phyloP scores from a whole-genome alignment of 2,113 vertebrate species.

The Orthonyx spaldingii region DNA sequence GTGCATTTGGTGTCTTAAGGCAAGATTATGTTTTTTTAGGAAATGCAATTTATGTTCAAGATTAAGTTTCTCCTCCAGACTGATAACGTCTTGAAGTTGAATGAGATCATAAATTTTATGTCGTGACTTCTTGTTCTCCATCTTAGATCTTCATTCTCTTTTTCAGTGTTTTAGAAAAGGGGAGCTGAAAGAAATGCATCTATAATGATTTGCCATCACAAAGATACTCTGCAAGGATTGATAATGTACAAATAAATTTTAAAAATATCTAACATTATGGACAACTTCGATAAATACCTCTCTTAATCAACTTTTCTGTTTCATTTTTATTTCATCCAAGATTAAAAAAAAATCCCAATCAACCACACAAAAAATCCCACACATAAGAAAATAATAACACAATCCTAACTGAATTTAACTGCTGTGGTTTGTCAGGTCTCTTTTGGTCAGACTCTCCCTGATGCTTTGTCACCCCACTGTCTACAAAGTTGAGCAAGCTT shows the following conservation, averaged over 20 bases:
- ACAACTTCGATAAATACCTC: background rate
- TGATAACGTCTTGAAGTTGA: conserved; percentile 76
- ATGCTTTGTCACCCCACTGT: background rate
- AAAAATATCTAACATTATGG: background rate
- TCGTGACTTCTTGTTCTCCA: conserved; percentile 53
- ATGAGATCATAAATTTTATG: conserved; percentile 73
- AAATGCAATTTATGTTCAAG: conserved; percentile 82
- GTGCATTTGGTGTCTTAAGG: conserved; percentile 79
- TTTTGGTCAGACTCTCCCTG: background rate
- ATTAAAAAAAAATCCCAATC: background rate
- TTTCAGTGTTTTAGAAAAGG: conserved; percentile 2
- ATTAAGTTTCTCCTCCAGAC: conserved; percentile 75
- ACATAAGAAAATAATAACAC: background rate
- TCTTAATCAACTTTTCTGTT: background rate
- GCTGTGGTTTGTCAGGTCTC: background rate
- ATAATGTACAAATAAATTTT: background rate
- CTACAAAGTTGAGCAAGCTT: background rate
- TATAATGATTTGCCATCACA: background rate
- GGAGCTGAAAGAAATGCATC: background rate
- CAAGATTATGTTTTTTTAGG: conserved; percentile 83
- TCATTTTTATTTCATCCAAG: background rate
- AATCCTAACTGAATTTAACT: background rate
- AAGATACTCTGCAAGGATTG: background rate
- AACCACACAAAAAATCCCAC: background rate
- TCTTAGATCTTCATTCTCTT: conserved; percentile 26